Evolutionary conservation across 2,888 invertebrate species (phyloP), one percentile per base, ranked within the genome.

Genomic region (Exephanes ischioxanthus): DNA sequence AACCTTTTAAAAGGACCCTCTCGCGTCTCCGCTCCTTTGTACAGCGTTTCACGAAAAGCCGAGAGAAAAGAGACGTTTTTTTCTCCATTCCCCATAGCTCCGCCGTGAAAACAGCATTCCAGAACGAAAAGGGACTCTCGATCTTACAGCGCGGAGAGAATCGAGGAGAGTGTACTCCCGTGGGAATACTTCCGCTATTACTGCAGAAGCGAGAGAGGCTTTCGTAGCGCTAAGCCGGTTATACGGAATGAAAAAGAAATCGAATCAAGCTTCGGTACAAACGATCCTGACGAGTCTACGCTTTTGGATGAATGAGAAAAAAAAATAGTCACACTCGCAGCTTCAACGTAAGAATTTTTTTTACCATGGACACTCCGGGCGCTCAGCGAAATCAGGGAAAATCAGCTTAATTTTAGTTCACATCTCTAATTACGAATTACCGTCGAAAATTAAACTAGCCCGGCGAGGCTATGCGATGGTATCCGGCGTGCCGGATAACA

Each of bases 241-340:
- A 85, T 55, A 81, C 81, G 84, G 73, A 85, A 85, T 81, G 81
- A 85, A 81, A 85, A 81, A 85, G 77, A 85, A 85, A 85, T 85
- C 84, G 84, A 85, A 85, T 85, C 84, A 85, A 73, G 77, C 73
- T 73, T 70, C 81, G 61, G 67, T 68, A 85, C 81, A 85, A 85
- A 85, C 84, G 84, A 84, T 81, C 81, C 81, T 85, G 84, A 85
- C 84, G 81, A 85, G 81, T 58, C 45, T 53, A 73, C 33, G 76
- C 61, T 80, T 80, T 77, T 41, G 58, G 66, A 84, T 61, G 58
- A 84, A 84, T 58, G 77, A 58, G 72, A 51, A 80, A 67, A 72
- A 77, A 61, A 80, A 66, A 72, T 63, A 71, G 22, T 58, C 9
- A 30, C 79, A 37, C 22, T 37, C 11, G 22, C 19, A 4, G 37